These are phyloP conservation scores for Crenuchus spilurus DNA, from an alignment of 2,797 vertebrate genomes.

Conservation along the genomic window DNA sequence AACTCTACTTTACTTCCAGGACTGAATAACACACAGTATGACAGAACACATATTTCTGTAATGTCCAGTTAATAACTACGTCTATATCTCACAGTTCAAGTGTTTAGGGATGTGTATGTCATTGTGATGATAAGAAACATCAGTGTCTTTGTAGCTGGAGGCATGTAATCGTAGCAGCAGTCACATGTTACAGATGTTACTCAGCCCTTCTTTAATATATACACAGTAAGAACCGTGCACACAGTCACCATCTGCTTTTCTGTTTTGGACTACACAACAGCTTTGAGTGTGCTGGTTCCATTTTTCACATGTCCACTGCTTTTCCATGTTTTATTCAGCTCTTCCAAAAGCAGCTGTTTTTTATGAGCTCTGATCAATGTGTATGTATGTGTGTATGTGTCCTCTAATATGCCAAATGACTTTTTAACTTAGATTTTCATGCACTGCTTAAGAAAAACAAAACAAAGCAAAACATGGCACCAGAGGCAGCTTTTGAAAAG, in stretches of 20 bases:
- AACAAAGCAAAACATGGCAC: constrained; percentile 70
- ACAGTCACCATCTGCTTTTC: neutral
- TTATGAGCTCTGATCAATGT: constrained; percentile 91
- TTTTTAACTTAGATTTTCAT: constrained; percentile 85
- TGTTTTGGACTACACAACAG: neutral
- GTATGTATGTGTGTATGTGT: constrained; percentile 69
- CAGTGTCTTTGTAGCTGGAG: constrained; percentile 11
- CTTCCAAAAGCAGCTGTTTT: constrained; percentile 90
- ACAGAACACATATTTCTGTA: constrained; percentile 7
- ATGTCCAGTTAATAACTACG: neutral
- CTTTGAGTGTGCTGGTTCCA: neutral
- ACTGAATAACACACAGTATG: constrained; percentile 11
- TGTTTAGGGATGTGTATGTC: constrained; percentile 1
- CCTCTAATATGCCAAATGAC: constrained; percentile 89
- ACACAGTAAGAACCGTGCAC: constrained; percentile 2
- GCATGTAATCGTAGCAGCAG: neutral
- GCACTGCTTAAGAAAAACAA: constrained; percentile 81
- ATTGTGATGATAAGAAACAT: neutral
- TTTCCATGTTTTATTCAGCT: constrained; percentile 66
- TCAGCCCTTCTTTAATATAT: neutral
- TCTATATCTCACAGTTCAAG: constrained; percentile 7
- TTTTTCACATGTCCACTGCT: constrained; percentile 50
- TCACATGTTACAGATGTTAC: neutral
- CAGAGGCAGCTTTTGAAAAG: constrained; percentile 84
- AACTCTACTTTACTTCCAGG: constrained; percentile 17